Percentiles rank a stretch among this genome's conserved stretches.
These are phyloP conservation scores for Triplophysa yarkandensis DNA, from an alignment of 2,797 vertebrate genomes.

Conservation along the genomic window DNA sequence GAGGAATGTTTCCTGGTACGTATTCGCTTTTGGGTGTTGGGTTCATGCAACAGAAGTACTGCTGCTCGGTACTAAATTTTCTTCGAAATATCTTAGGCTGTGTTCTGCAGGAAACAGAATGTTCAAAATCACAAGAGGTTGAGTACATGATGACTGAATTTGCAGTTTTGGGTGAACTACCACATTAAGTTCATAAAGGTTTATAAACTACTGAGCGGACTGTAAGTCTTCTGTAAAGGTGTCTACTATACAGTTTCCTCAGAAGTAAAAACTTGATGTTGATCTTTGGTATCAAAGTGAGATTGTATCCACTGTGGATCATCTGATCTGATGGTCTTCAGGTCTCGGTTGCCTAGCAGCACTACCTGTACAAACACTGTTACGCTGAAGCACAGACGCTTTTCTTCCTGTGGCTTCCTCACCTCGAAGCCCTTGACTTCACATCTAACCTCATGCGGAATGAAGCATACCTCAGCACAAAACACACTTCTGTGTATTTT, in stretches of 20 bases:
- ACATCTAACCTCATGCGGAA: constrained; percentile 44
- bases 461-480: constrained; percentile 57
- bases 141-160: no score
- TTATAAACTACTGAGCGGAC: no score
- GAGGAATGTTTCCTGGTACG: no score
- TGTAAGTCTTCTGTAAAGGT: no score
- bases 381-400: constrained; percentile 13
- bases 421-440: constrained; percentile 29
- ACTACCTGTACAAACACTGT: constrained; percentile 25
- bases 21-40: no score
- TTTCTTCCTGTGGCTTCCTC: constrained; percentile 34
- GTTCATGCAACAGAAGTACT: no score
- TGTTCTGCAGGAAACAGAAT: no score
- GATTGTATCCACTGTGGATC: not conserved
- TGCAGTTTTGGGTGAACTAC: no score
- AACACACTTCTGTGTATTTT: constrained; percentile 53
- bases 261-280: not conserved
- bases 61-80: no score
- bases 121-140: no score
- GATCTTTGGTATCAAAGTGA: not conserved
- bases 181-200: no score
- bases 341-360: constrained; percentile 14
- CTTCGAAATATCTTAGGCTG: no score
- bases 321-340: not conserved
- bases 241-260: constrained; percentile 5